These are phyloP conservation scores for Meda fulgida DNA, from an alignment of 2,797 vertebrate species.

Conservation along the genomic window DNA sequence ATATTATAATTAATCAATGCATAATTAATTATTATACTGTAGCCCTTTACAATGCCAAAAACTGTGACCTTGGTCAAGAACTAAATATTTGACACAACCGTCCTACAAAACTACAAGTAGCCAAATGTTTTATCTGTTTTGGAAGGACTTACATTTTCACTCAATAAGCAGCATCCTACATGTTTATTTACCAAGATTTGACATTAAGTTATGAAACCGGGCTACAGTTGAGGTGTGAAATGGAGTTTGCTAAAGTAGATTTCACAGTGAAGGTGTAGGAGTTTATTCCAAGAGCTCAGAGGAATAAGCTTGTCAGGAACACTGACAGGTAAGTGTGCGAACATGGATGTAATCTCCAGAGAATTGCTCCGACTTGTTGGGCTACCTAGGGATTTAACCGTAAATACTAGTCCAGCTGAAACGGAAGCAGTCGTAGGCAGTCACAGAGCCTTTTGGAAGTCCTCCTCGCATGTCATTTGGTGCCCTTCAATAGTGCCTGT, in stretches of 20 bases:
- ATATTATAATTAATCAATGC: background rate
- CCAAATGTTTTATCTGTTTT: background rate
- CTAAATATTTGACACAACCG: background rate
- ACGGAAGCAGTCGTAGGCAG: conserved; percentile 36
- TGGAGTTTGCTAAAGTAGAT: conserved; percentile 55
- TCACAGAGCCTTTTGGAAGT: conserved; percentile 46
- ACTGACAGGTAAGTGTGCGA: conserved; percentile 62
- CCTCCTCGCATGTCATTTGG: conserved; percentile 51
- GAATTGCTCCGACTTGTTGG: conserved; percentile 60
- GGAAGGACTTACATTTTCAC: background rate
- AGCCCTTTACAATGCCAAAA: background rate
- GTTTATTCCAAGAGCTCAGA: conserved; percentile 45
- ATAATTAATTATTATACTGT: too few species aligned
- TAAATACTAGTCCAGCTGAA: conserved; percentile 55
- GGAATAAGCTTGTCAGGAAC: conserved; percentile 64
- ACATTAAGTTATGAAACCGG: conserved; percentile 53
- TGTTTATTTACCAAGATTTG: conserved; percentile 44
- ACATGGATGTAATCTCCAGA: conserved; percentile 60
- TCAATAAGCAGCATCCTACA: background rate
- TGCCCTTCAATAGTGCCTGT: conserved; percentile 39
- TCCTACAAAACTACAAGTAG: background rate
- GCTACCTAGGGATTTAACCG: conserved; percentile 58
- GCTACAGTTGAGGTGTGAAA: conserved; percentile 54
- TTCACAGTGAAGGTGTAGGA: conserved; percentile 44
- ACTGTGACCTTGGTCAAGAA: background rate